Conservation (phyloP, 1,140 invertebrate species). For the Pogonognathellus flavescens region DNA sequence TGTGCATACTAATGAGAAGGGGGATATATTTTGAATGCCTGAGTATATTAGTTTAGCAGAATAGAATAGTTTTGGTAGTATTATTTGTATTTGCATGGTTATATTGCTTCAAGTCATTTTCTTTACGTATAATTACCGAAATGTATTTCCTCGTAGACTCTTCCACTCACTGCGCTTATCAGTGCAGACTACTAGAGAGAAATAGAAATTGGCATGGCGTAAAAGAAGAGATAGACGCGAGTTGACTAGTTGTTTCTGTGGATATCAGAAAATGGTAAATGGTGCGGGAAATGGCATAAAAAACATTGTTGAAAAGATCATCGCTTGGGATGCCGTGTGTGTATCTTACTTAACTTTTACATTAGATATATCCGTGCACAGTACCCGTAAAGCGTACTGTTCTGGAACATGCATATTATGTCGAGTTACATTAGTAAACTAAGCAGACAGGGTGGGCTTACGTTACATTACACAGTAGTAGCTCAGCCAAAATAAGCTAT, state of each 20-base stretch:
- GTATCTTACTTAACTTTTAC: too few species aligned
- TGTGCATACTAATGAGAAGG: too few species aligned
- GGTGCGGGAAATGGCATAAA: conserved; percentile 39
- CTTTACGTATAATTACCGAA: conserved; percentile 16
- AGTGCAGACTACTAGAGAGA: background rate
- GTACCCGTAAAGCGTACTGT: background rate
- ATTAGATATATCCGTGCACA: background rate
- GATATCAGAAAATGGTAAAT: conserved; percentile 24
- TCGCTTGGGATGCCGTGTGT: background rate
- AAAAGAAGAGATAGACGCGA: conserved; percentile 10
- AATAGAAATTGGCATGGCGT: conserved; percentile 8
- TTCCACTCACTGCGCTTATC: background rate
- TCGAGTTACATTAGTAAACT: background rate
- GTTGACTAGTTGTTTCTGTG: conserved; percentile 22
- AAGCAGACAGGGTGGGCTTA: conserved; percentile 39
- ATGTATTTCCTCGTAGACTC: conserved; percentile 6
- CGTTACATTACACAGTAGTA: background rate
- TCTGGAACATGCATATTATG: background rate
- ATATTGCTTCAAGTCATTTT: background rate
- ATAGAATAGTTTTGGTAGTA: too few species aligned
- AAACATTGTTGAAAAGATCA: conserved; percentile 32
- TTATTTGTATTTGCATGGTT: background rate
- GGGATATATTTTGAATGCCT: too few species aligned
- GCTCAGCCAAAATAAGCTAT: conserved; percentile 18
- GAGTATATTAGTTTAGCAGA: too few species aligned